Conservation (phyloP, 2,113 vertebrate species). For the Tenrec ecaudatus region DNA sequence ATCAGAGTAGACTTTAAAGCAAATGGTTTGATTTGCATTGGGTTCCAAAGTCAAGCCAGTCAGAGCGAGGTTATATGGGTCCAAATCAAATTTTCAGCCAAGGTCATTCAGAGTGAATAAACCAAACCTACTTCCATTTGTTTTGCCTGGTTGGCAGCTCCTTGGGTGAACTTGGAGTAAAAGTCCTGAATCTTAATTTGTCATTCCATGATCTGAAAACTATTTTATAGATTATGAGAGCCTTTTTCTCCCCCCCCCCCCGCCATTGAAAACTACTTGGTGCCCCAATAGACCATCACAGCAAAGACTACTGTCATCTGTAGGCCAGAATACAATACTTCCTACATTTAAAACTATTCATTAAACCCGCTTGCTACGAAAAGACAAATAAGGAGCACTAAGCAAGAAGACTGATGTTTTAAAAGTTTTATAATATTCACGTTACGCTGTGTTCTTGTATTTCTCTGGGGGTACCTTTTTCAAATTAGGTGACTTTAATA, state of each 20-base stretch:
- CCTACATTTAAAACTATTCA: slow-evolving; percentile 1
- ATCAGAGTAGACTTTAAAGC: background rate
- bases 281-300: background rate
- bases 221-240: background rate
- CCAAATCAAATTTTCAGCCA: background rate
- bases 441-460: background rate
- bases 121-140: background rate
- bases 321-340: background rate
- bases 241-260: background rate
- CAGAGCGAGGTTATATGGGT: background rate
- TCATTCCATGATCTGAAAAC: background rate
- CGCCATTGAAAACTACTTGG: background rate
- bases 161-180: background rate
- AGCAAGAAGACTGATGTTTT: background rate
- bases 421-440: slow-evolving; percentile 45
- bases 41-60: background rate
- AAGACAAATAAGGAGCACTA: slow-evolving; percentile 25
- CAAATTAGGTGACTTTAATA: slow-evolving; percentile 71
- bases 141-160: background rate
- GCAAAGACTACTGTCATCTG: background rate
- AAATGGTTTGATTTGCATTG: background rate
- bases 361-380: background rate
- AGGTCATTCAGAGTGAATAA: background rate
- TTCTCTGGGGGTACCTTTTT: slow-evolving; percentile 47
- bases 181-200: background rate